Evolutionary conservation across 2,113 vertebrate species (phyloP), one percentile per base, ranked within the genome.

Genomic region (Mungos mungo): DNA sequence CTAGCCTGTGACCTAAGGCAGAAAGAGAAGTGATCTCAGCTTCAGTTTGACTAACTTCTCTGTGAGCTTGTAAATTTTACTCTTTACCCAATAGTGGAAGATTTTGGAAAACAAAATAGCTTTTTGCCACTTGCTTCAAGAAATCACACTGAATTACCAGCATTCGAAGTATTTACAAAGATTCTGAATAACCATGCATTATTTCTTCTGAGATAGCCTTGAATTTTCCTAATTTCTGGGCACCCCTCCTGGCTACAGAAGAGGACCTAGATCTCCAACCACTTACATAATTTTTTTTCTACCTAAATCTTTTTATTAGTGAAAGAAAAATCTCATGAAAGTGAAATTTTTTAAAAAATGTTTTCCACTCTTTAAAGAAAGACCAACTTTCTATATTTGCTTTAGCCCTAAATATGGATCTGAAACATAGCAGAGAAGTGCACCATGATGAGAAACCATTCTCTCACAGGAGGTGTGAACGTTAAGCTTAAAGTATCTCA

Each of bases 401-500:
- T 11, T 38, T 80, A 52, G 57, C 93, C 52, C 54, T 93, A 74
- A 90, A 82, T 82, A 52, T 82, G 38, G 14, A 35, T 82, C 47
- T 82, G n/a, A 76, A 68, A 86, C 29, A 60, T 54, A 60, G 25
- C 57, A 95, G 35, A 80, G 68, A 95, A 85, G 27, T 88, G 27
- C 45, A 85, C 47, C 54, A 81, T 74, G 80, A 29, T 16, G 29
- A 57, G 21, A 74, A 65, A 54, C 23, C 35, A 5, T 69, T 88
- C 29, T 95, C 35, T 92, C 66, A 92, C 27, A 92, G 38, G 63
- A 57, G 69, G 54, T 92, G 16, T 90, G 79, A 97, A 54, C 38
- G 25, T 63, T 81, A 54, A 72, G 65, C 18, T 79, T 83, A 27
- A n/a, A 21, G 12, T 63, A 84, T 57, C n/a, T n/a, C 66, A 90